Conservation (phyloP, 2,113 vertebrate species). For the Tamias sibiricus region DNA sequence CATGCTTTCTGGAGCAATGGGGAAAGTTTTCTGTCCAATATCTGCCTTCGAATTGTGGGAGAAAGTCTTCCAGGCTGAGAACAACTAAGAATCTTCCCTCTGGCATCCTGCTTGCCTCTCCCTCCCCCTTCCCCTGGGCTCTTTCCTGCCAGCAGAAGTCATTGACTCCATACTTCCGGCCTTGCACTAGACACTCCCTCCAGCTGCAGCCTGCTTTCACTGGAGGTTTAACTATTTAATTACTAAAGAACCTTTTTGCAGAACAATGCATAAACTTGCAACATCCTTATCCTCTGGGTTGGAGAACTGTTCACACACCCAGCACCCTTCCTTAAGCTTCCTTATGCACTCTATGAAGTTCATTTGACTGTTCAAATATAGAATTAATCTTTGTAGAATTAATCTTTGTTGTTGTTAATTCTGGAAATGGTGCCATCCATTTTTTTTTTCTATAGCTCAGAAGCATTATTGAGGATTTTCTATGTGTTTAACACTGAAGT, state of each 20-base stretch:
- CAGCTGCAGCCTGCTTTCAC: constrained; percentile 32
- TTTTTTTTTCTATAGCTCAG: not conserved
- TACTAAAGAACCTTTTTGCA: not conserved
- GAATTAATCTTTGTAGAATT: constrained; percentile 37
- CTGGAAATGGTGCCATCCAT: not conserved
- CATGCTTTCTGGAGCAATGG: constrained; percentile 36
- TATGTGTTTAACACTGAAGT: not conserved
- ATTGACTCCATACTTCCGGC: constrained; percentile 70
- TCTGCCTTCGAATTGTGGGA: constrained; percentile 36
- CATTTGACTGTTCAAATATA: not conserved
- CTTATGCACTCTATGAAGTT: not conserved
- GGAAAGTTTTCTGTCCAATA: constrained; percentile 47
- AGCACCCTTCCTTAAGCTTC: not conserved
- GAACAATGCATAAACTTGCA: not conserved
- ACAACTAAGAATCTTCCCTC: constrained; percentile 13
- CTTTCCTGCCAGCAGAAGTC: constrained; percentile 59
- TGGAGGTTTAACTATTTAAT: constrained; percentile 68
- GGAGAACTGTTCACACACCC: not conserved
- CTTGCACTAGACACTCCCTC: constrained; percentile 51
- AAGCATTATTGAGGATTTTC: constrained; percentile 38
- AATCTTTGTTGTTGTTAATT: constrained; percentile 19
- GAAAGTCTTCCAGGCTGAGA: constrained; percentile 53
- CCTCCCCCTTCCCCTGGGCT: not conserved
- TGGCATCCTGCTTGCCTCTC: not conserved
- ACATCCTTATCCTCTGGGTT: not conserved